phyloP scores from a whole-genome alignment of 2,113 vertebrate species.

The Misgurnus mizolepis region DNA sequence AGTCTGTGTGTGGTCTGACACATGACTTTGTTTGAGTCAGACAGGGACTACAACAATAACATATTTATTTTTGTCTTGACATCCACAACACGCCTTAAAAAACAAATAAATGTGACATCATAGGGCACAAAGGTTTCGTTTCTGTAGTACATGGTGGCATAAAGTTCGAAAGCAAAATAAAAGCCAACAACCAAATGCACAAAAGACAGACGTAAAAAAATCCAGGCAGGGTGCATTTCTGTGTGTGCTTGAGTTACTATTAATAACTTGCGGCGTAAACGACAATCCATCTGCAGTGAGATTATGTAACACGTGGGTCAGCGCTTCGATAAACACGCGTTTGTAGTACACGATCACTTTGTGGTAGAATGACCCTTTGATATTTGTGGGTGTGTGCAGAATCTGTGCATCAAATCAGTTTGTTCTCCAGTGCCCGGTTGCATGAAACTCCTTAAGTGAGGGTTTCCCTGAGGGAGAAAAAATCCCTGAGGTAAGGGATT shows the following conservation, averaged over 20 bases:
- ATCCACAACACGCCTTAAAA: not conserved
- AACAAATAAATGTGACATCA: not conserved
- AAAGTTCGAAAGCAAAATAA: not conserved
- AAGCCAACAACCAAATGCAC: not conserved
- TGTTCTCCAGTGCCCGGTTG: too few relatives aligned
- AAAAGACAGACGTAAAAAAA: not conserved
- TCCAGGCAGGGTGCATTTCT: slow-evolving; percentile 6
- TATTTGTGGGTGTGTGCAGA: slow-evolving; percentile 1
- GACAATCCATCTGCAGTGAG: slow-evolving; percentile 19
- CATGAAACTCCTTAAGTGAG: too few relatives aligned
- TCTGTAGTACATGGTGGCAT: not conserved
- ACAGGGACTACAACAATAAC: slow-evolving; percentile 5
- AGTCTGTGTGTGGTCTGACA: slow-evolving; percentile 1
- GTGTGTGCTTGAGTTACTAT: slow-evolving; percentile 6
- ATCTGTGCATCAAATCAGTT: slow-evolving; percentile 24
- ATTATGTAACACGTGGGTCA: slow-evolving; percentile 38
- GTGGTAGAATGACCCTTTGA: slow-evolving; percentile 40
- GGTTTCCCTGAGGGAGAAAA: too few relatives aligned
- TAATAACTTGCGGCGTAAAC: slow-evolving; percentile 4
- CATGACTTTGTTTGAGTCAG: not conserved
- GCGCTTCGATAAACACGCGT: slow-evolving; percentile 5
- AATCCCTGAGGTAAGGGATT: too few relatives aligned
- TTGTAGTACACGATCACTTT: slow-evolving; percentile 35
- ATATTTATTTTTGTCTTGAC: not conserved
- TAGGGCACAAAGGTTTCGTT: not conserved